Evolutionary conservation across 2,888 invertebrate genomes (phyloP), one percentile per base, ranked within the genome.

Genomic region (Scaptomyza reducta): DNA sequence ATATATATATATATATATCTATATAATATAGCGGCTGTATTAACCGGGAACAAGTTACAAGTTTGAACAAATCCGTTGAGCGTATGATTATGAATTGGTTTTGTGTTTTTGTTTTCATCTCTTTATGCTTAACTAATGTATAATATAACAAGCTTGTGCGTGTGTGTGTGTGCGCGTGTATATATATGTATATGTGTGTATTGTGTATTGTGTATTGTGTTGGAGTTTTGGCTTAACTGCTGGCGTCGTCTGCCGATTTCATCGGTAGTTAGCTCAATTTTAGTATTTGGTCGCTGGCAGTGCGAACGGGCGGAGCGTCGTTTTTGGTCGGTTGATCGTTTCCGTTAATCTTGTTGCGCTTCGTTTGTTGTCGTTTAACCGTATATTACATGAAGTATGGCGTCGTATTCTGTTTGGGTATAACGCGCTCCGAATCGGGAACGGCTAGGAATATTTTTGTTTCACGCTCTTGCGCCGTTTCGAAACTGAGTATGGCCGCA

Each of bases 391-490:
- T 95, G 93, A 99, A 99, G 93, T 99, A 99, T 18, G 99, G 99
- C 70, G 98, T 98, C 58, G 97, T 96, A 88, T 96, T 97, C 91
- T 97, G 94, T 56, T 96, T 95, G 63, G 99, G 99, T 90, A 98
- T 96, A 89, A 98, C 96, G 88, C 99, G 93, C 88, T 99, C 97
- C 22, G 95, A 94, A 91, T 99, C 98, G 10, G 99, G 98, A 56
- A 99, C 99, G 38, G 99, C 99, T 83, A 96, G 94, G 92, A 99
- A 99, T 87, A 99, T 93, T 92, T 97, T 97, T 18, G 96, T 94
- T 80, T 94, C 94, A 90, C 95, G 94, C 77, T 95, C 94, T 77
- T 96, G 95, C 7, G 95, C 94, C 69, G 95, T 94, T 67, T 94
- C 94, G 91, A 99, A 97, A 91, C 96, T 96, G 90, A 99, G 93